Evolutionary conservation across 2,113 vertebrate species (phyloP), one percentile per base, ranked within the genome.

Genomic region (Pongo abelii): DNA sequence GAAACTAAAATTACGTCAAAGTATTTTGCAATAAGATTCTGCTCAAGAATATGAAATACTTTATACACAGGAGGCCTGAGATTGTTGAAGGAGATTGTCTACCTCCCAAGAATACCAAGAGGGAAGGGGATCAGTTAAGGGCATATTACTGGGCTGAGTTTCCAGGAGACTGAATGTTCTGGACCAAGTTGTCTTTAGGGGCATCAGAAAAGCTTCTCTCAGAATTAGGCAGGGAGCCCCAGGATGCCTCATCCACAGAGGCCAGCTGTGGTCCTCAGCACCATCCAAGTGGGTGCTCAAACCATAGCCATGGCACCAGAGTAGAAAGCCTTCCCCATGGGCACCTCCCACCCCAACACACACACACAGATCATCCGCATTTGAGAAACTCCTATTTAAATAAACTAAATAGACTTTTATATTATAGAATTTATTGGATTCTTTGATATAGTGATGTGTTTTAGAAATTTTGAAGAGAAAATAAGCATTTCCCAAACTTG

Each of bases 161-260:
- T 80, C 90, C n/a, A 83, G 57, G 32, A 92, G 43, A 85, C 1
- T 6, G 25, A 75, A 74, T 61, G n/a, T 59, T 93, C 88, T 95
- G 38, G 32, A 86, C 46, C 84, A 50, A 89, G 50, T n/a, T 74
- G 43, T 89, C 46, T 40, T 90, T 38, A 61, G 80, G 70, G 57
- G 18, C 32, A 30, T 80, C 48, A 93, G 43, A 55, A 72, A 78
- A 69, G 48, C 32, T 70, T 50, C 84, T 50, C 84, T 57, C 43
- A 75, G 70, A 64, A 74, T 55, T 11, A 91, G 52, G 72, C 77
- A 93, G 59, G 35, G 16, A 77, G 27, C 18, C 78, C 35, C 59
- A 64, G 67, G 30, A 40, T 55, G 40, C 67, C 50, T 40, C 48
- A 40, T n/a, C 27, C 84, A 83, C 4, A n/a, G 72, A 89, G 81